Conservation (phyloP, 2,113 vertebrate genomes). For the Atractosteus spatula region DNA sequence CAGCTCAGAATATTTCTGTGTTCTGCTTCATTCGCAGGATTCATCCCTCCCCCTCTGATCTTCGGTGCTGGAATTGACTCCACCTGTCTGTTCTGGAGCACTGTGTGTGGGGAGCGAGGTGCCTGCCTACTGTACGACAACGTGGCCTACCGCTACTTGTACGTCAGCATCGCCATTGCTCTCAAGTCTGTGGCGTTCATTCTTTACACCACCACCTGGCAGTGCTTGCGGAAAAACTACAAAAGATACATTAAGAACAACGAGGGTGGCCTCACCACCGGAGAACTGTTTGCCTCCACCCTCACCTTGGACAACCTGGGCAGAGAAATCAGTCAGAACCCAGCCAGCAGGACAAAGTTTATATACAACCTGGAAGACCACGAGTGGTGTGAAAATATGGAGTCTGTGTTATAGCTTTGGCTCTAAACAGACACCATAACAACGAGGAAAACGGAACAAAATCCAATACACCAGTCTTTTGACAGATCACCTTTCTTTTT, state of each 20-base stretch:
- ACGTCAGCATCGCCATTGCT: slow-evolving; percentile 90
- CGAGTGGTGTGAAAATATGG: slow-evolving; percentile 97
- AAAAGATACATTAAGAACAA: slow-evolving; percentile 91
- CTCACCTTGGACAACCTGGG: slow-evolving; percentile 83
- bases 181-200: slow-evolving; percentile 92
- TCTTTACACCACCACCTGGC: slow-evolving; percentile 91
- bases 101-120: slow-evolving; percentile 82
- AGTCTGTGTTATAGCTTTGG: slow-evolving; percentile 90
- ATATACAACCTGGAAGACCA: slow-evolving; percentile 97
- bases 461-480: slow-evolving; percentile 25
- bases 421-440: slow-evolving; percentile 44
- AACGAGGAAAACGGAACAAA: slow-evolving; percentile 30
- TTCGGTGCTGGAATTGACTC: slow-evolving; percentile 95
- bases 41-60: slow-evolving; percentile 96
- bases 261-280: slow-evolving; percentile 80
- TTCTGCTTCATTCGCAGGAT: slow-evolving; percentile 65
- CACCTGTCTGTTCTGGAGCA: slow-evolving; percentile 96
- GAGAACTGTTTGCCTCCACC: slow-evolving; percentile 90
- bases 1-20: background rate
- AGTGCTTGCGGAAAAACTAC: slow-evolving; percentile 91
- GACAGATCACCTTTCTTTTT: slow-evolving; percentile 35
- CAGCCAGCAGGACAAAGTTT: slow-evolving; percentile 89
- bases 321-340: slow-evolving; percentile 74
- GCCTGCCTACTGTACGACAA: slow-evolving; percentile 93
- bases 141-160: slow-evolving; percentile 84